Conservation (phyloP, 2,888 invertebrate species). For the Itoplectis maculator region DNA sequence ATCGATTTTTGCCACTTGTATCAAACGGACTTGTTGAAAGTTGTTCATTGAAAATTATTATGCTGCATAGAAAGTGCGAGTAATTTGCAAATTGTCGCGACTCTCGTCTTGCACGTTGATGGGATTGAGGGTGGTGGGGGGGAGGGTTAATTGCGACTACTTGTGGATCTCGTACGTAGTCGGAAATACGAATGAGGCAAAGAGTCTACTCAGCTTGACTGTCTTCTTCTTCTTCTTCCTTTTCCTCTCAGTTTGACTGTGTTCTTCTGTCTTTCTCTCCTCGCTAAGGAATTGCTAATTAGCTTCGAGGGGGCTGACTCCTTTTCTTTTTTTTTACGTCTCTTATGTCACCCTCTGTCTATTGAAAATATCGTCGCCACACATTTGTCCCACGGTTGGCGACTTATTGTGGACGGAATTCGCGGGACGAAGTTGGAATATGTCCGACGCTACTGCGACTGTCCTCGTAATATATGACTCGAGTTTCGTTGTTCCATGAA, state of each 20-base stretch:
- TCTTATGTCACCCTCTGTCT: constrained; percentile 25
- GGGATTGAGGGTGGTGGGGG: no score
- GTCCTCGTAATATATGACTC: constrained; percentile 60
- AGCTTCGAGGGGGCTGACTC: constrained; percentile 64
- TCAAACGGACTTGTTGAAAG: no score
- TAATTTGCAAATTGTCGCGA: constrained; percentile 62
- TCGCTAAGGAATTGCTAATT: constrained; percentile 76
- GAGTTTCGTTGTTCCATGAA: constrained; percentile 58
- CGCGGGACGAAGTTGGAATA: constrained; percentile 33
- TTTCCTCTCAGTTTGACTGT: constrained; percentile 61
- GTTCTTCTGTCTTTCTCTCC: constrained; percentile 60
- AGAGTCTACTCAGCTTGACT: constrained; percentile 60
- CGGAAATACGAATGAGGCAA: constrained; percentile 45
- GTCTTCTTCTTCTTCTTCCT: constrained; percentile 62
- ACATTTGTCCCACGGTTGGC: not conserved
- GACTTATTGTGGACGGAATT: constrained; percentile 15
- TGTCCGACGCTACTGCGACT: constrained; percentile 1
- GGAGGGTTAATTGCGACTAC: constrained; percentile 77
- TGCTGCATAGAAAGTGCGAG: no score
- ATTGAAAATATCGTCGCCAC: constrained; percentile 40
- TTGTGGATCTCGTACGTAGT: constrained; percentile 76
- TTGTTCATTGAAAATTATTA: no score
- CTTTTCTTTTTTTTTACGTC: constrained; percentile 39
- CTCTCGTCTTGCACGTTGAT: no score
- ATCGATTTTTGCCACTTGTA: no score